Conservation (phyloP, 2,797 vertebrate species). For the Phrynocephalus forsythii region DNA sequence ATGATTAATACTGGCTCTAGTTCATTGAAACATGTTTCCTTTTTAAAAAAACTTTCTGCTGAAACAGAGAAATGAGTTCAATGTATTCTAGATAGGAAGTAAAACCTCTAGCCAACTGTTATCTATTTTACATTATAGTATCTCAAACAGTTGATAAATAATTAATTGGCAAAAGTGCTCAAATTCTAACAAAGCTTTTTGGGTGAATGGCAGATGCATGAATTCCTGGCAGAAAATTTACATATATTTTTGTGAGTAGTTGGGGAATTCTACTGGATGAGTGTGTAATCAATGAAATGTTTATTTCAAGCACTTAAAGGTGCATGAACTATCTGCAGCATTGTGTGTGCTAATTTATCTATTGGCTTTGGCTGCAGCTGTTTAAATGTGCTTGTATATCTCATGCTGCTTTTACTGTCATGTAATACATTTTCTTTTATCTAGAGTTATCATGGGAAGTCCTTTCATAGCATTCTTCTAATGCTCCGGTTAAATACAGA, state of each 20-base stretch:
- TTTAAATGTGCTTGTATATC: conserved; percentile 53
- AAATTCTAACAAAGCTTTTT: conserved; percentile 32
- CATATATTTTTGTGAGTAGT: conserved; percentile 10
- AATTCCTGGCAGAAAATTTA: conserved; percentile 44
- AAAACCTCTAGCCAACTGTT: not conserved
- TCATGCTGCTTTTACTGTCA: conserved; percentile 46
- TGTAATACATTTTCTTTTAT: conserved; percentile 47
- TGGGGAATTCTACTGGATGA: conserved; percentile 19
- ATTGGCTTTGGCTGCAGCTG: conserved; percentile 43
- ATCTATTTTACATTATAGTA: conserved; percentile 8
- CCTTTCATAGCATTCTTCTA: conserved; percentile 39
- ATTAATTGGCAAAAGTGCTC: conserved; percentile 50
- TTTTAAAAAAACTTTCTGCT: conserved; percentile 49
- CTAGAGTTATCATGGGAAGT: conserved; percentile 32
- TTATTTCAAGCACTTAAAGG: conserved; percentile 52
- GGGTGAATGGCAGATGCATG: conserved; percentile 37
- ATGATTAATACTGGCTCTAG: conserved; percentile 67
- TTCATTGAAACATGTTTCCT: conserved; percentile 72
- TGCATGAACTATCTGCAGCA: conserved; percentile 42
- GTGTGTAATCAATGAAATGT: conserved; percentile 43
- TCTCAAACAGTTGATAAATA: conserved; percentile 34
- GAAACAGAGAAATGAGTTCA: conserved; percentile 67
- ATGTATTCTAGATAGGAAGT: conserved; percentile 61
- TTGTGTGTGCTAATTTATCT: conserved; percentile 42
- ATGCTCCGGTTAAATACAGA: not conserved